Evolutionary conservation across 2,888 invertebrate genomes (phyloP).

Genomic region (Hypselothyrea guttata): DNA sequence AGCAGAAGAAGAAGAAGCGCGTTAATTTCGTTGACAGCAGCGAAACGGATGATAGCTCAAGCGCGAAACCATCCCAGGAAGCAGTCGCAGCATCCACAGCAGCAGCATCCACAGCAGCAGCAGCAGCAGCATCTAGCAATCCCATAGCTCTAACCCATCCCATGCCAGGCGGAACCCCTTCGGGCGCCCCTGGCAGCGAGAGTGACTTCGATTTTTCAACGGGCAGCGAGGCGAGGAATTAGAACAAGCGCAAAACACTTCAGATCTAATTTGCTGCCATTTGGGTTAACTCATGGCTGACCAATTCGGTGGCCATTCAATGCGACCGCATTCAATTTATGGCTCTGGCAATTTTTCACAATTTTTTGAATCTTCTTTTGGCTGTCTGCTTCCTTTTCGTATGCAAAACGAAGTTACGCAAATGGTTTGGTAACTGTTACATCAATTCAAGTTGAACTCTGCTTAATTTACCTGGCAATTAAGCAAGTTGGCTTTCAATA

Average conservation of each 20-base stretch:
- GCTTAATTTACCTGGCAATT: not conserved
- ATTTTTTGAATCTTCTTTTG: slow-evolving; percentile 1
- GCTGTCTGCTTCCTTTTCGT: not conserved
- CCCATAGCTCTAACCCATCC: too few relatives aligned
- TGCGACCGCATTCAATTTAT: slow-evolving; percentile 65
- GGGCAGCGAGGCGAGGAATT: slow-evolving; percentile 75
- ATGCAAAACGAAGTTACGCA: not conserved
- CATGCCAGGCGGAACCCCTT: too few relatives aligned
- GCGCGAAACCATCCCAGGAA: slow-evolving; percentile 63
- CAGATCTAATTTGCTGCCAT: slow-evolving; percentile 73
- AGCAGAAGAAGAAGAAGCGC: slow-evolving; percentile 81
- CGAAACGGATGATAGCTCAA: slow-evolving; percentile 81
- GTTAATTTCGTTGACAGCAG: slow-evolving; percentile 82
- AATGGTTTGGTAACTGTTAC: not conserved
- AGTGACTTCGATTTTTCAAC: slow-evolving; percentile 82
- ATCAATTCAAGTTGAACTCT: not conserved
- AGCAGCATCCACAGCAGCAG: slow-evolving; percentile 12
- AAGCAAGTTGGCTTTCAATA: too few relatives aligned
- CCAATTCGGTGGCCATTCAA: slow-evolving; percentile 43
- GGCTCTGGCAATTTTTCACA: slow-evolving; percentile 23
- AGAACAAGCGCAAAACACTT: slow-evolving; percentile 66
- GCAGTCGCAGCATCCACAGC: slow-evolving; percentile 33
- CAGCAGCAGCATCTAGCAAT: slow-evolving; percentile 27
- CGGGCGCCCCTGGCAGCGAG: slow-evolving; percentile 67
- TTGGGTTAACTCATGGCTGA: slow-evolving; percentile 64